phyloP scores from a whole-genome alignment of 2,113 vertebrate genomes.

The Morone chrysops region DNA sequence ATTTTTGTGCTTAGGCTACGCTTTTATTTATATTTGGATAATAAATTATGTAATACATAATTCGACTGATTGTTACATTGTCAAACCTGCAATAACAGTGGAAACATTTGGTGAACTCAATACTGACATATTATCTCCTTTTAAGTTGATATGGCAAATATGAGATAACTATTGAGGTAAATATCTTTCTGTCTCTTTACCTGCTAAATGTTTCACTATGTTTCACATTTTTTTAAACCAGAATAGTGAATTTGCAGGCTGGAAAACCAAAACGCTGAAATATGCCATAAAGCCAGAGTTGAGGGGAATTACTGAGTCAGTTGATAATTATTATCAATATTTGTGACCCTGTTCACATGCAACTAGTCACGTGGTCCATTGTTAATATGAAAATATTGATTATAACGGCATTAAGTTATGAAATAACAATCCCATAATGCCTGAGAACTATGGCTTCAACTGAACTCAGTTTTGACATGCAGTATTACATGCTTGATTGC shows the following conservation, averaged over 20 bases:
- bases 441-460: not conserved
- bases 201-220: not conserved
- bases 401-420: not conserved
- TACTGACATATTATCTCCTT: not conserved
- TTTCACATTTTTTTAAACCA: not conserved
- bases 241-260: too few species aligned
- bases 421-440: not conserved
- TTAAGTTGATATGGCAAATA: not conserved
- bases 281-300: not conserved
- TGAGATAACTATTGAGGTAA: not conserved
- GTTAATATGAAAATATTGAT: not conserved
- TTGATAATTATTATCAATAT: not conserved
- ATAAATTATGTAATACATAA: not conserved
- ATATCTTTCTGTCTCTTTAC: not conserved
- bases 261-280: not conserved
- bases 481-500: conserved; percentile 13
- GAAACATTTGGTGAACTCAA: not conserved
- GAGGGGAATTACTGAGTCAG: not conserved
- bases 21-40: not conserved
- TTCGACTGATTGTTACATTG: not conserved
- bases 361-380: not conserved
- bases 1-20: not conserved
- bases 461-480: conserved; percentile 5
- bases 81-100: not conserved
- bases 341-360: not conserved